Percentiles rank a stretch among this genome's conserved stretches.
Conservation (phyloP, 2,888 invertebrate species). For the Sphaerophoria rueppellii region DNA sequence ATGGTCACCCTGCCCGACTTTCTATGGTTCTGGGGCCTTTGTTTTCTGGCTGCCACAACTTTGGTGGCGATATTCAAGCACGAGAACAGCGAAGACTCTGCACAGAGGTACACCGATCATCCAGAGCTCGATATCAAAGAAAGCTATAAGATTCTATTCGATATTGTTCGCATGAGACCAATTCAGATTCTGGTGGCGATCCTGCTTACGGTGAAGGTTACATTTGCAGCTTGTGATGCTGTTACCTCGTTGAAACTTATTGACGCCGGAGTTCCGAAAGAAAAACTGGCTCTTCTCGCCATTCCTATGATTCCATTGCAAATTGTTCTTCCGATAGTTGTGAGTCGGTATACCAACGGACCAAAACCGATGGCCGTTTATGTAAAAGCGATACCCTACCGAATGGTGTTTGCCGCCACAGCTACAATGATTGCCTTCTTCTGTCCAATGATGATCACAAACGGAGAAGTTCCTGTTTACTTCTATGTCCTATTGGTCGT, state of each 20-base stretch:
- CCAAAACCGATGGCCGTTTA: slow-evolving; percentile 94
- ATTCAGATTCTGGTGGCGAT: slow-evolving; percentile 91
- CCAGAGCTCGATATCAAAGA: slow-evolving; percentile 84
- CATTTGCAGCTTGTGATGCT: slow-evolving; percentile 97
- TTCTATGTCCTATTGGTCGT: slow-evolving; percentile 90
- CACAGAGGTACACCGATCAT: slow-evolving; percentile 78
- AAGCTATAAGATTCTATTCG: slow-evolving; percentile 92
- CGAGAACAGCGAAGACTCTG: slow-evolving; percentile 85
- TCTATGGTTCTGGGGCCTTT: slow-evolving; percentile 96
- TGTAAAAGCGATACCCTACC: slow-evolving; percentile 93
- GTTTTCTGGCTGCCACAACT: slow-evolving; percentile 95
- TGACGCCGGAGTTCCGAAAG: slow-evolving; percentile 97
- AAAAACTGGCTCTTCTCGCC: slow-evolving; percentile 95
- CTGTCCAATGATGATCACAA: slow-evolving; percentile 88
- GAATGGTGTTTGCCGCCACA: slow-evolving; percentile 92
- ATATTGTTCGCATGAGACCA: slow-evolving; percentile 92
- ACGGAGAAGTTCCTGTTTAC: slow-evolving; percentile 85
- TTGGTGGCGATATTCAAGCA: slow-evolving; percentile 94
- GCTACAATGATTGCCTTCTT: slow-evolving; percentile 92
- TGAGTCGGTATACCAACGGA: slow-evolving; percentile 90
- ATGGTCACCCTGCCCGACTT: slow-evolving; percentile 91
- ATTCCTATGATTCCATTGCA: slow-evolving; percentile 97
- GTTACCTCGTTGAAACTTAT: slow-evolving; percentile 97
- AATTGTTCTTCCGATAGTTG: slow-evolving; percentile 93
- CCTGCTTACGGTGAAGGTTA: slow-evolving; percentile 94